Conservation (phyloP, 2,888 invertebrate genomes). For the Lithophane leautieri region DNA sequence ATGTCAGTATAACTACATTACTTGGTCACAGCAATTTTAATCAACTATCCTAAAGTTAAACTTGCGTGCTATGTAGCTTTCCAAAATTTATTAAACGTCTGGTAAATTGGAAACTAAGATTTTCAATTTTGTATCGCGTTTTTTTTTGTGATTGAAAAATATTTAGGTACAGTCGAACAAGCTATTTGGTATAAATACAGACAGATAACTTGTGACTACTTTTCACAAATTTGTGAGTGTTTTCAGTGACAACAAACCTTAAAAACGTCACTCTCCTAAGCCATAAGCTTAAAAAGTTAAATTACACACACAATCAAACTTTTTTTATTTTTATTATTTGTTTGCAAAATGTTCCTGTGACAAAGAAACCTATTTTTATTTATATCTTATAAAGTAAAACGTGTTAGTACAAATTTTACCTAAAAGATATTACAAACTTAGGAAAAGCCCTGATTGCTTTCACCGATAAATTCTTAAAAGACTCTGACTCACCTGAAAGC, state of each 20-base stretch:
- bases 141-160: not conserved
- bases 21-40: constrained; percentile 25
- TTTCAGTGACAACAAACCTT: no score
- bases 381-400: not conserved
- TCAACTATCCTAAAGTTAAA: constrained; percentile 34
- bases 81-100: constrained; percentile 38
- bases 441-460: not conserved
- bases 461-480: not conserved
- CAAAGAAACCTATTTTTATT: not conserved
- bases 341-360: not conserved
- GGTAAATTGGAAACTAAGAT: constrained; percentile 29
- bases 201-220: no score
- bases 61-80: constrained; percentile 28
- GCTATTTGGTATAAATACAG: no score
- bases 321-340: no score
- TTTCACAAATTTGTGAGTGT: no score
- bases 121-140: constrained; percentile 21
- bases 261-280: no score
- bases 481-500: not conserved
- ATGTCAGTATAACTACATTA: constrained; percentile 12
- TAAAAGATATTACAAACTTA: not conserved
- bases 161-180: no score
- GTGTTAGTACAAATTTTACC: not conserved
- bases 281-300: no score
- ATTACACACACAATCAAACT: no score